A percentile compares a stretch with the other conserved stretches of the same genome.
These are phyloP conservation scores for Pyrochroa serraticornis DNA, from an alignment of 2,888 invertebrate genomes.

Conservation along the genomic window DNA sequence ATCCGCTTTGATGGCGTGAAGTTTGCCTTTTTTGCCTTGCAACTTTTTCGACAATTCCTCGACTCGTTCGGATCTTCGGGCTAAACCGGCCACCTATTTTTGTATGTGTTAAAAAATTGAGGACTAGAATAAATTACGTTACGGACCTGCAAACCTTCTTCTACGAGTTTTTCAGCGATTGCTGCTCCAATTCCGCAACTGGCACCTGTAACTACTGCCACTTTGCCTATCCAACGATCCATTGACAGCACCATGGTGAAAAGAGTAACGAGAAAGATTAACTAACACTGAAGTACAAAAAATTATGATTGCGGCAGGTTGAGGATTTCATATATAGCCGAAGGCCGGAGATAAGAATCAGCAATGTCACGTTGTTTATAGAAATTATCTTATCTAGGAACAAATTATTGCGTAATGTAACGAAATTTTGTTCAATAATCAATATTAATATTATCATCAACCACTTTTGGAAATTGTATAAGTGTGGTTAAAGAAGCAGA, in stretches of 20 bases:
- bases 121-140: neutral
- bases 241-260: neutral
- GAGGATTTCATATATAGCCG: no score
- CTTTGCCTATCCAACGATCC: constrained; percentile 3
- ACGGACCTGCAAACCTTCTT: constrained; percentile 1
- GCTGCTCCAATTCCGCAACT: constrained; percentile 6
- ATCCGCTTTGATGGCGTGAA: constrained; percentile 9
- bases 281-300: no score
- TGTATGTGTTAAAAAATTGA: neutral
- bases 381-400: no score
- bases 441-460: no score
- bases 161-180: neutral
- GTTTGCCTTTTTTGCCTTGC: constrained; percentile 5
- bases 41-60: constrained; percentile 2
- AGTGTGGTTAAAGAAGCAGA: no score
- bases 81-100: constrained; percentile 7
- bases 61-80: constrained; percentile 8
- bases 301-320: no score
- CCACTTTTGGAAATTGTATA: no score
- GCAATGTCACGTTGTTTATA: no score
- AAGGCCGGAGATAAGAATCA: no score
- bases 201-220: constrained; percentile 4
- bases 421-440: no score
- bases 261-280: no score
- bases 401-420: no score